A percentile compares a stretch with the other conserved stretches of the same genome.
Conservation (phyloP, 2,113 vertebrate genomes). For the Nannobrachium achirus region DNA sequence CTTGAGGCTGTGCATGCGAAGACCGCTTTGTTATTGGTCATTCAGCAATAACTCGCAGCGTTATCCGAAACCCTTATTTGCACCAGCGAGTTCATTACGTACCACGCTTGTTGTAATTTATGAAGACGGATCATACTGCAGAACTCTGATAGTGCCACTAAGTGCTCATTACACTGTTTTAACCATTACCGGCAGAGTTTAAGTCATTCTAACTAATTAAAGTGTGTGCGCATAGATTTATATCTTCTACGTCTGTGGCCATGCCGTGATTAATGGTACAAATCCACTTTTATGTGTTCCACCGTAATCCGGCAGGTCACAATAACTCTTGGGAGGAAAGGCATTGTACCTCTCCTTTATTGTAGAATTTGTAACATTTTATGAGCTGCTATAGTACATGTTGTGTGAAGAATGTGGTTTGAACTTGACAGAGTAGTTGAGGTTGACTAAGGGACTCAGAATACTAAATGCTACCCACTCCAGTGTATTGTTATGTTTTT, state of each 20-base stretch:
- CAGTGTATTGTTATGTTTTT: too few species aligned
- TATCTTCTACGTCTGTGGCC: background rate
- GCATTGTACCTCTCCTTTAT: slow-evolving; percentile 9
- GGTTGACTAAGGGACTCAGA: slow-evolving; percentile 28
- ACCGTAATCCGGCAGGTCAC: slow-evolving; percentile 4
- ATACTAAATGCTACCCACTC: too few species aligned
- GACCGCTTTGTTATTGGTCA: slow-evolving; percentile 34
- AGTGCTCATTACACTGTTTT: background rate
- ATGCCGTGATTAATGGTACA: slow-evolving; percentile 17
- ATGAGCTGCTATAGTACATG: background rate
- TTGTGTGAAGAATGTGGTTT: slow-evolving; percentile 4
- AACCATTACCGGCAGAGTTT: slow-evolving; percentile 29
- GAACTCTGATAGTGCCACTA: background rate
- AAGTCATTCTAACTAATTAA: slow-evolving; percentile 18
- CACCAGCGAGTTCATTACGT: slow-evolving; percentile 12
- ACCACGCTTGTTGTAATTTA: slow-evolving; percentile 3
- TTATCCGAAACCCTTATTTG: slow-evolving; percentile 22
- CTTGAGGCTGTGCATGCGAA: slow-evolving; percentile 7
- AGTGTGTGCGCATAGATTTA: background rate
- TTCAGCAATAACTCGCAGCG: slow-evolving; percentile 34
- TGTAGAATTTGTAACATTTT: slow-evolving; percentile 28
- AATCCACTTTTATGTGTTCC: slow-evolving; percentile 3
- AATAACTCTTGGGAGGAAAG: slow-evolving; percentile 5
- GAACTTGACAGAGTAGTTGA: slow-evolving; percentile 3
- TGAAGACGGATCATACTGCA: background rate